phyloP scores from a whole-genome alignment of 92 coral and sea anemone species.

The Palythoa grandis region DNA sequence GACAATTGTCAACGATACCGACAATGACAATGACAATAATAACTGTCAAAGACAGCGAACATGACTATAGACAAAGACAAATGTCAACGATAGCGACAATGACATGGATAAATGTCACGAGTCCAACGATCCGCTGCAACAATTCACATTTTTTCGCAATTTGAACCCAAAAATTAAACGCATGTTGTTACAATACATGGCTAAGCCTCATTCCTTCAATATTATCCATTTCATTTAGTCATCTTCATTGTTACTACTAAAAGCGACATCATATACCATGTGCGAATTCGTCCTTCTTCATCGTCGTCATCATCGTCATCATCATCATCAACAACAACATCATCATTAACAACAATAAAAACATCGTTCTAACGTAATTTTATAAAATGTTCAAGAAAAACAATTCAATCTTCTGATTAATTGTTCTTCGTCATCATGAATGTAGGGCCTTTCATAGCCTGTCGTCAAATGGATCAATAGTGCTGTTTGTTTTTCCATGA shows the following conservation, averaged over 20 bases:
- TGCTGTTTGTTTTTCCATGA: conserved; percentile 26
- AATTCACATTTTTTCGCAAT: no score
- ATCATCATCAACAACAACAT: background rate
- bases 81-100: no score
- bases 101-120: no score
- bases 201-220: no score
- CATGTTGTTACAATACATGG: no score
- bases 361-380: background rate
- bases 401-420: background rate
- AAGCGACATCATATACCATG: background rate
- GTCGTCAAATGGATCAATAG: conserved; percentile 25
- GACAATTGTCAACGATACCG: no score
- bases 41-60: no score
- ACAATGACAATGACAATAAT: no score
- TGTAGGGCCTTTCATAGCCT: background rate
- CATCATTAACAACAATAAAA: background rate
- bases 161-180: no score
- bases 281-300: background rate
- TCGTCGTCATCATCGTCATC: background rate
- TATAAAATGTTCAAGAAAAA: background rate
- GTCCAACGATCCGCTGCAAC: no score
- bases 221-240: background rate
- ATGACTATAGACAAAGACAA: no score
- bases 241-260: background rate
- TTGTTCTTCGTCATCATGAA: background rate